phyloP scores from a whole-genome alignment of 2,797 vertebrate genomes.

The Tapirus indicus region DNA sequence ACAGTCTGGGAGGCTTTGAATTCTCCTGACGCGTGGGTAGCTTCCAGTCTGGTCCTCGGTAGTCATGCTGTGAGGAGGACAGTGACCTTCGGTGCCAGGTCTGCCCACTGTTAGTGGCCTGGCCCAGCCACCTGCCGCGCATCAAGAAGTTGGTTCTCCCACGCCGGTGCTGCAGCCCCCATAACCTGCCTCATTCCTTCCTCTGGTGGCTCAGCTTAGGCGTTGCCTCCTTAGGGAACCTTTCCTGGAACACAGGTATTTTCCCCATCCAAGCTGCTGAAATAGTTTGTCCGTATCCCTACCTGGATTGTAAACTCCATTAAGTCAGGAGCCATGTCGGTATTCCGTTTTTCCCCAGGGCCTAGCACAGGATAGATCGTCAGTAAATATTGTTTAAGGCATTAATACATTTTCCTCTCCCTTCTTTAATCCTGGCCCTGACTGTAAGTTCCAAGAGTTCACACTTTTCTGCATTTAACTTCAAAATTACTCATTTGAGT shows the following conservation, averaged over 20 bases:
- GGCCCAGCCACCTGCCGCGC: background rate
- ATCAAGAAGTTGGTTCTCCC: background rate
- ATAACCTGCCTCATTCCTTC: background rate
- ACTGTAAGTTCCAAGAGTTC: background rate
- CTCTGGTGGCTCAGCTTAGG: background rate
- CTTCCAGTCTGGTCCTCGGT: background rate
- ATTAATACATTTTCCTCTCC: background rate
- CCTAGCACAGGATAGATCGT: background rate
- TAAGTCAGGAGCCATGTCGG: conserved; percentile 3
- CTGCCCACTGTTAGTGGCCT: background rate
- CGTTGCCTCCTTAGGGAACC: background rate
- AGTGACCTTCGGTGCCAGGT: background rate
- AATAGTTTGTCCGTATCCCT: background rate
- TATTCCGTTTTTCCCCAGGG: background rate
- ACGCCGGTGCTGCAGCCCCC: background rate
- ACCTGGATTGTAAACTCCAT: background rate
- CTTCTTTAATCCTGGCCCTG: background rate
- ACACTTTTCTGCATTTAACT: conserved; percentile 16
- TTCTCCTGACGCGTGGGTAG: background rate
- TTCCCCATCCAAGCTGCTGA: background rate
- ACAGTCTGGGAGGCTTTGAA: background rate
- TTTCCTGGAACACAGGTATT: background rate
- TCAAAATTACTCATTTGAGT: background rate
- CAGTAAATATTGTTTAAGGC: background rate
- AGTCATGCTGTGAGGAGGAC: background rate